Base-by-base conservation (phyloP, 2,113 vertebrate species). In the Ctenomys sociabilis region DNA sequence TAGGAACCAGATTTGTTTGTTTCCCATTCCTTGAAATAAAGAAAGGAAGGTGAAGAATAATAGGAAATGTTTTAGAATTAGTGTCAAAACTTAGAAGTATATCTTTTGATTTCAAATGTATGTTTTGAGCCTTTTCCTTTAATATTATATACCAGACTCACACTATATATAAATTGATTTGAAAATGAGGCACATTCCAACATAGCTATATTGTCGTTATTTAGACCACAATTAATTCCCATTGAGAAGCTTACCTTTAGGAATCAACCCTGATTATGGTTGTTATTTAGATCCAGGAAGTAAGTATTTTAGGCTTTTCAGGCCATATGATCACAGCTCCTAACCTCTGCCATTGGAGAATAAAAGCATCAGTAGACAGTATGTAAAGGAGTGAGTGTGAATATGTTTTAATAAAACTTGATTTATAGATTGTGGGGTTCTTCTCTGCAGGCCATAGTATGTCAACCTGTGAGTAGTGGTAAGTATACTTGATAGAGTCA, bases 221-320 rank as follows among this genome's bases (percentile, higher is more conserved):
- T 73, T 92, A 43, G 37, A 87, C 43, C 40, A 40, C 12, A 90
- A 5, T 77, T 85, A 95, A 43, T 91, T 40, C 78, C 84, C 24
- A 73, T 59, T 45, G 32, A 61, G 78, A 89, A 96, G 66, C 59
- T 95, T 63, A 85, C 45, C 61, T 95, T 90, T 73, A 94, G 94
- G 66, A 87, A 21, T 66, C 90, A 90, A 87, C 26, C 88, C 8
- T 91, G 28, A 43, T 95, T 90, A 75, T 8, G 95, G 28, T 88
- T 95, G 64, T 80, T 83, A 63, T 88, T 95, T 93, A 93, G 66
- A 75, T 28, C 5, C 7, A 35, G 54, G 37, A 82, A 96, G 22
- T 84, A 84, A 95, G 88, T 95, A 92, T 66, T 90, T 95, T 78
- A 92, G 73, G 19, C 43, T 95, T 81, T 93, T 52, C 21, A 96